Evolutionary conservation across 2,888 invertebrate genomes (phyloP), one percentile per base, ranked within the genome.

Genomic region (Limnephilus lunatus): DNA sequence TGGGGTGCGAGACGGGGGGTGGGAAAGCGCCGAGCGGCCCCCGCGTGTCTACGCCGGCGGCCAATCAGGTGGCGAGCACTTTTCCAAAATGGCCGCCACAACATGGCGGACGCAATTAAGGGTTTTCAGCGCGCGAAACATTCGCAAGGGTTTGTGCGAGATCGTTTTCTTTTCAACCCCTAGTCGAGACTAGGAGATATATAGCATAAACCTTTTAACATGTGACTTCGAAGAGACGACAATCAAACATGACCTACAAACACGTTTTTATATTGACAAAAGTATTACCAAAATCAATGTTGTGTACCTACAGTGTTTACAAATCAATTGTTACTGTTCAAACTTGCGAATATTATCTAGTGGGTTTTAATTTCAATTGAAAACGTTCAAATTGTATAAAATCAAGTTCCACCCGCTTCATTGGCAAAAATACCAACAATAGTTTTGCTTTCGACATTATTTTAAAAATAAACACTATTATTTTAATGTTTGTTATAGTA

Each of bases 61-160:
- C 93, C 93, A 92, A 92, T 91, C 92, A 90, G 81, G 89, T 80
- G 92, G 44, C 91, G 91, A 87, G 91, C 86, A 86, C 85, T 89
- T 88, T 91, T 92, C 92, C 95, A 96, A 96, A 95, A 96, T 96
- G 96, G 96, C 96, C 95, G 95, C 95, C 95, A 95, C 95, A 96
- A 96, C 95, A 96, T 96, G 96, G 96, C 96, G 95, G 96, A 95
- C 85, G 89, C 86, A 83, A 91, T 91, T 92, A 92, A 83, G 92
- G 91, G 93, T 90, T 91, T 83, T 85, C 82, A 89, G 85, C 91
- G 90, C 91, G 90, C 90, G 68, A 68, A 68, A 68, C 68, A 68
- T 89, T 88, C 35, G 81, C 32, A 30, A 39, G 44, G 81, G 81
- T 89, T 81, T 39, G 44, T 32, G 86, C 31, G 12, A 86, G 25